phyloP scores from a whole-genome alignment of 1,140 invertebrate genomes.

The Drosophila pseudoobscura region DNA sequence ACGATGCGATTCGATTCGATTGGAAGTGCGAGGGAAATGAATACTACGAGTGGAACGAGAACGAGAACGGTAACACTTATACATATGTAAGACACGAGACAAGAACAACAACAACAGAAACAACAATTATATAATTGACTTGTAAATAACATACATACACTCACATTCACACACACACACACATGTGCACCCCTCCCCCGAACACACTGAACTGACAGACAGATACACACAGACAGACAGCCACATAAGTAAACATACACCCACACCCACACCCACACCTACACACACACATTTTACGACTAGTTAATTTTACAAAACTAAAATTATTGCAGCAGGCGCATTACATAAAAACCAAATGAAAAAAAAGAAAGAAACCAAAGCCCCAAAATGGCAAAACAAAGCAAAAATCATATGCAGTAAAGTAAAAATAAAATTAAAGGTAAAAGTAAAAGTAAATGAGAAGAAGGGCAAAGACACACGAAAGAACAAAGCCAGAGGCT shows the following conservation, averaged over 20 bases:
- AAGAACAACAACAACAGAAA: neutral
- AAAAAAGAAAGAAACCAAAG: conserved; percentile 32
- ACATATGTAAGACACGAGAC: conserved; percentile 41
- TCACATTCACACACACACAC: conserved; percentile 11
- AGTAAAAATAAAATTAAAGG: conserved; percentile 11
- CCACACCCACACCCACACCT: conserved; percentile 20
- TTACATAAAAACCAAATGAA: conserved; percentile 60
- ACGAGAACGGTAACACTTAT: conserved; percentile 46
- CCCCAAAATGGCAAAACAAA: conserved; percentile 11
- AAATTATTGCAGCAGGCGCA: conserved; percentile 62
- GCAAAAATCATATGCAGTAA: conserved; percentile 66
- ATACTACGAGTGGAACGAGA: conserved; percentile 41
- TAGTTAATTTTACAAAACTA: conserved; percentile 70
- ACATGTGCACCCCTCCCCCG: conserved; percentile 25
- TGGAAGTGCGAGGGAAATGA: conserved; percentile 26
- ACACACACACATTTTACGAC: conserved; percentile 68
- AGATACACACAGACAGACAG: conserved; percentile 26
- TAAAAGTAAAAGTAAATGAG: conserved; percentile 32
- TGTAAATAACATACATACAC: conserved; percentile 66
- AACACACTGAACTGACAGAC: conserved; percentile 15
- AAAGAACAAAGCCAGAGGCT: conserved; percentile 15
- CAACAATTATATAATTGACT: conserved; percentile 24
- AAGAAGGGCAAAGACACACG: neutral
- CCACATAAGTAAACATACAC: conserved; percentile 41
- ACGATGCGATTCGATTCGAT: conserved; percentile 28